Conservation (phyloP, 2,888 invertebrate species). For the Catotricha subobsoleta region DNA sequence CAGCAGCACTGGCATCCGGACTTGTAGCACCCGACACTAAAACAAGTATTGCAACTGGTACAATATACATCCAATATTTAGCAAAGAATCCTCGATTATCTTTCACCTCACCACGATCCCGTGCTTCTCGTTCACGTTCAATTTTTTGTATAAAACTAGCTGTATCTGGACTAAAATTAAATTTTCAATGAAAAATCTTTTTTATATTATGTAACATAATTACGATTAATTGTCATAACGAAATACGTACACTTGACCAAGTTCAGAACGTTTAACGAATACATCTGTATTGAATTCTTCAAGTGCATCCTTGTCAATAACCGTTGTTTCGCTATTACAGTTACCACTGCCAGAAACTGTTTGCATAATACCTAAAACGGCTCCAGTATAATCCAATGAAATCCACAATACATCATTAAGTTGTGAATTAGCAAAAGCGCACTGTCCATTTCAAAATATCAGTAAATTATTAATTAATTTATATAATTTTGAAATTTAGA, state of each 20-base stretch:
- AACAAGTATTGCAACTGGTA: conserved; percentile 80
- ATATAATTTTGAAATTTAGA: background rate
- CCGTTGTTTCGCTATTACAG: conserved; percentile 17
- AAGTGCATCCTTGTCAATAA: conserved; percentile 20
- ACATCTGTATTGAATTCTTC: conserved; percentile 57
- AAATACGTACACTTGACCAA: conserved; percentile 53
- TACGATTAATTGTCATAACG: background rate
- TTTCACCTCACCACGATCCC: conserved; percentile 74
- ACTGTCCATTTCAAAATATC: conserved; percentile 31
- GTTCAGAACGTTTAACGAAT: conserved; percentile 58
- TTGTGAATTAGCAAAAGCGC: conserved; percentile 54
- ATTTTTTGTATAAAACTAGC: conserved; percentile 84
- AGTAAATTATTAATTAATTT: background rate
- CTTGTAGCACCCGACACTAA: conserved; percentile 74
- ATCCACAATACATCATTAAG: conserved; percentile 62
- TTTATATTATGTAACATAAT: background rate
- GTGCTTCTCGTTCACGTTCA: conserved; percentile 75
- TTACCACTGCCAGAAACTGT: conserved; percentile 33
- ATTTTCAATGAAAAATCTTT: background rate
- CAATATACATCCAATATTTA: conserved; percentile 99
- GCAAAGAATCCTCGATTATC: conserved; percentile 92
- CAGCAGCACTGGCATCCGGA: conserved; percentile 40
- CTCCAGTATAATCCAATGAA: conserved; percentile 61
- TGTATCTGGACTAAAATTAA: conserved; percentile 63
- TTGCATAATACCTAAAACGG: conserved; percentile 51